Evolutionary conservation across 2,888 invertebrate genomes (phyloP), one percentile per base, ranked within the genome.

Genomic region (Rhopalosiphum nymphaeae): DNA sequence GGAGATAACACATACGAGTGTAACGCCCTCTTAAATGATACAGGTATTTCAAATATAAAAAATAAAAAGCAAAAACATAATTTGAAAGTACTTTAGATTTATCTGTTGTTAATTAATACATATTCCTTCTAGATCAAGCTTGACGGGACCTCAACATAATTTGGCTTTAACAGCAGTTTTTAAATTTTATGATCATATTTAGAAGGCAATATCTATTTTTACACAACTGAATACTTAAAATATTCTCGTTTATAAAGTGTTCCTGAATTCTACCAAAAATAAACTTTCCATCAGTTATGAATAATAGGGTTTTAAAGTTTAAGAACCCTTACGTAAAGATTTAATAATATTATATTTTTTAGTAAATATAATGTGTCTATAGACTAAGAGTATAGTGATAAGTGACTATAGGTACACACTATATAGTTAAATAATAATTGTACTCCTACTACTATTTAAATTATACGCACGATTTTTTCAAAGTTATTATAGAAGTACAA

Each of bases 51-150:
- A 99, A 99, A 96, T 99, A 99, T 84, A 99, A 96, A 96, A 99
- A 99, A 96, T 99, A 99, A 0, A 99, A 99, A 29, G 99, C 99
- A 10, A 99, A 99, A 0, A 99, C 99, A 96, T 99, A 99, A 96
- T 98, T 99, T 0, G 99, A 98, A 90, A 99, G 96, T 84, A 98
- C 97, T 97, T 99, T 98, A 0, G 99, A 99, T 95, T 99, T 97
- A 95, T 99, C 99, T 0, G 98, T 97, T 0, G 99, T 99, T 97
- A 99, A 97, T 95, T 98, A 97, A 53, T 21, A 96, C 99, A 99
- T 99, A 99, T 99, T 95, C 99, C 99, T 96, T 99, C 99, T 0
- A 99, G 99, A 96, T 99, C 99, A 94, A 99, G 96, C 96, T 99
- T 99, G 0, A 99, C 99, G 0, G 99, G 99, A 96, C 99, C 98